Evolutionary conservation across 2,113 vertebrate genomes (phyloP).

Genomic region (Petrocephalus zakoni): DNA sequence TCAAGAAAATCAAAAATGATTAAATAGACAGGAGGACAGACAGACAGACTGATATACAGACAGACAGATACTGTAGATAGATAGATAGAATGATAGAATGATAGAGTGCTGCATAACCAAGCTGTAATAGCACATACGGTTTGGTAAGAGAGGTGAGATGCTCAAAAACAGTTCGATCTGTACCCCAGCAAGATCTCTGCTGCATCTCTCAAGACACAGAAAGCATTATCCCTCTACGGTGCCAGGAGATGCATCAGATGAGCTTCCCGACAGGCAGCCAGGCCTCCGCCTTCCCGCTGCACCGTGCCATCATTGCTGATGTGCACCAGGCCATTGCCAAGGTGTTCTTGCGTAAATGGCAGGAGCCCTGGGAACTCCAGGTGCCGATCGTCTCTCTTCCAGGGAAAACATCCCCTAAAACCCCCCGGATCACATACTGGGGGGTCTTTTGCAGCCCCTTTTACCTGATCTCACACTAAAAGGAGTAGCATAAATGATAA

Average conservation of each 20-base stretch:
- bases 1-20: not conserved
- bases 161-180: not conserved
- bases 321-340: not conserved
- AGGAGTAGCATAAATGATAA: not conserved
- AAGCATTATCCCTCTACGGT: not conserved
- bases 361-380: not conserved
- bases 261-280: not conserved
- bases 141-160: not conserved
- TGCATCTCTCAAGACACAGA: not conserved
- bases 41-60: not conserved
- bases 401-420: not conserved
- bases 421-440: not conserved
- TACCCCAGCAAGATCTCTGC: not conserved
- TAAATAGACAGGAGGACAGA: not conserved
- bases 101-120: not conserved
- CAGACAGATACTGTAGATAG: not conserved
- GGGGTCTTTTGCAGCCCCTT: not conserved
- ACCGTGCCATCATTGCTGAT: not conserved
- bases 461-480: not conserved
- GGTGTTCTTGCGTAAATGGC: not conserved
- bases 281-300: not conserved
- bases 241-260: not conserved
- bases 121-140: not conserved
- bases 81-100: no score
- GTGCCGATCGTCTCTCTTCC: not conserved